phyloP scores from a whole-genome alignment of 2,888 invertebrate genomes.

The Amiota mariae region DNA sequence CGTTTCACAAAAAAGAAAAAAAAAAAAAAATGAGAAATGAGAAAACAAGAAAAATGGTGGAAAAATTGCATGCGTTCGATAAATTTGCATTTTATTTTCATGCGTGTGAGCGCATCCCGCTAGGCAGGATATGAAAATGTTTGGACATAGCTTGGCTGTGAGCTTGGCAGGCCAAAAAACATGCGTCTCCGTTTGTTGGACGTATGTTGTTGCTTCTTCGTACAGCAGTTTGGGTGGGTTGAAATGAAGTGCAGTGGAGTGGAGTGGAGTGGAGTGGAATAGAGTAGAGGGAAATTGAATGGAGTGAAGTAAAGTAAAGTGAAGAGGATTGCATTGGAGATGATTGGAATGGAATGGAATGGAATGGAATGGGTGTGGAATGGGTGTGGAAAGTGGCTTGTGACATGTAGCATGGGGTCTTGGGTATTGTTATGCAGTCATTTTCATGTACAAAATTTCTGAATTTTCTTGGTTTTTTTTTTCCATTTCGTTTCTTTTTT shows the following conservation, averaged over 20 bases:
- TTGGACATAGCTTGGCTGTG: neutral
- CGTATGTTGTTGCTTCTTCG: neutral
- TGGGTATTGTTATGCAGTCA: neutral
- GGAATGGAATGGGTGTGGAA: neutral
- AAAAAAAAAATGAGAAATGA: constrained; percentile 13
- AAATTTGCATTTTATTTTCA: constrained; percentile 36
- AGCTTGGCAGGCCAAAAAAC: neutral
- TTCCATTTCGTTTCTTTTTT: constrained; percentile 27
- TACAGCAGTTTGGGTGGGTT: neutral
- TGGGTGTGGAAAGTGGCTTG: neutral
- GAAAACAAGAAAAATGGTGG: constrained; percentile 1
- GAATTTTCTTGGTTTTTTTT: constrained; percentile 29
- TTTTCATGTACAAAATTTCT: neutral
- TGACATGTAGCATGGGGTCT: neutral
- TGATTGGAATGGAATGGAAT: neutral
- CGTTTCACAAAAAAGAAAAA: constrained; percentile 3
- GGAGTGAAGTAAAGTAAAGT: neutral
- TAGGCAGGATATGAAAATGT: constrained; percentile 2
- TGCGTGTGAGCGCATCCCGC: constrained; percentile 23
- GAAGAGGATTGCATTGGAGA: neutral
- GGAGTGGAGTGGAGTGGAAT: neutral
- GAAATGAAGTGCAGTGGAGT: neutral
- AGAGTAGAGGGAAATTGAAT: too few relatives aligned
- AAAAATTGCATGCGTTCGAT: neutral
- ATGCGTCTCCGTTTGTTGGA: neutral